Evolutionary conservation across 2,113 vertebrate genomes (phyloP), one percentile per base, ranked within the genome.

Genomic region (Piprites chloris): DNA sequence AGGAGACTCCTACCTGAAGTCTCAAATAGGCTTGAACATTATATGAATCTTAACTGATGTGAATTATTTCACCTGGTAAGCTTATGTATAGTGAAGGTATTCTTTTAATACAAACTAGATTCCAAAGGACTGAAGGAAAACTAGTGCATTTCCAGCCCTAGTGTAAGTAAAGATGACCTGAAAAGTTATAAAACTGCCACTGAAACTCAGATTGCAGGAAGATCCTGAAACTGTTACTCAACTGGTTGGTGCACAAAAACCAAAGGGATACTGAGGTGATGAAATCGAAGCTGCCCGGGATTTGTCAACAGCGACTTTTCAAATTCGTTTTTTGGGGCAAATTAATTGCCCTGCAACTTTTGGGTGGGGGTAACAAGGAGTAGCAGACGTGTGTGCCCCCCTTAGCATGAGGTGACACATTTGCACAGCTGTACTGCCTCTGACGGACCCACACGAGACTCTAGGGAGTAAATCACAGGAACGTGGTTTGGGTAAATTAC

Each of bases 361-460:
- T 26, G 12, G 27, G 32, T 47, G 11, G 26, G 39, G 14, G 30
- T 37, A 13, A 27, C 2, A 22, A 65, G 75, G 62, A 28, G 53
- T 0, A 73, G 17, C 14, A 56, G 35, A 6, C 4, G 33, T 4
- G 12, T 2, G 3, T 5, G 26, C 3, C 4, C 18, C 13, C 23
- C 24, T 21, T 2, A 12, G 63, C 0, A 9, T 33, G 39, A 20
- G 15, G 50, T 21, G 52, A 9, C 47, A 6, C 2, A 3, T 6
- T 1, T 5, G 49, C 46, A 12, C 52, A 46, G 6, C 17, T 21
- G 53, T 3, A 6, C 27, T 13, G 52, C 44, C 28, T 52, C 55
- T 4, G 14, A 26, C 7, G 3, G 55, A 19, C 14, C 5, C 65
- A 5, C 0, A 0, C 0, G 26, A 23, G 18, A 5, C 55, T 37